A percentile compares a stretch with the other conserved stretches of the same genome.
These are phyloP conservation scores for Rhincodon typus DNA, from an alignment of 2,797 vertebrate genomes.

Conservation along the genomic window DNA sequence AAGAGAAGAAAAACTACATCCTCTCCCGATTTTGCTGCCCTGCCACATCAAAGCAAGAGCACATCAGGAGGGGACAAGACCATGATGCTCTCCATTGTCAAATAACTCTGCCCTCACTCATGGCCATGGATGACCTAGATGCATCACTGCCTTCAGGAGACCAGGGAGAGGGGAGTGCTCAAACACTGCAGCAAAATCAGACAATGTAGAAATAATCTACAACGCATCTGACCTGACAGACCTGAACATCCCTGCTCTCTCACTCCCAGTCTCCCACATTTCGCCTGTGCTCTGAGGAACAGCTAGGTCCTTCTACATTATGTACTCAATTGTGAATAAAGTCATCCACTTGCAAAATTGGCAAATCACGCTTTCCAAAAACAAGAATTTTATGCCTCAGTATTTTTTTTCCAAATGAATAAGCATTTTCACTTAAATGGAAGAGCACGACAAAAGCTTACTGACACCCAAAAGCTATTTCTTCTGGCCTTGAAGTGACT, in stretches of 20 bases:
- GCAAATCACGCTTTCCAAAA: neutral
- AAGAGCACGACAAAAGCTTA: neutral
- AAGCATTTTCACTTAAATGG: neutral
- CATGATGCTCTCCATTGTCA: neutral
- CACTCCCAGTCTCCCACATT: neutral
- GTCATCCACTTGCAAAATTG: neutral
- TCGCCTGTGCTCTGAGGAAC: neutral
- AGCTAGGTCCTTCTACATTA: neutral
- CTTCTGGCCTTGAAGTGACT: too few species aligned
- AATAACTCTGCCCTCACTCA: neutral
- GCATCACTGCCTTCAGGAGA: neutral
- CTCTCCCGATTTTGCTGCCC: neutral
- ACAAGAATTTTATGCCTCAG: neutral
- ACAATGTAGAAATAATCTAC: neutral
- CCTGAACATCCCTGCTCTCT: neutral
- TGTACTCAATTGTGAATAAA: neutral
- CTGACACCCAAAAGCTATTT: neutral
- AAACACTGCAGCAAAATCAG: neutral
- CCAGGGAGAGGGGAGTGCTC: neutral
- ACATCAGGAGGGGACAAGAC: neutral
- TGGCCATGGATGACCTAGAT: neutral
- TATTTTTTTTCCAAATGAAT: neutral
- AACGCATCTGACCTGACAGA: neutral
- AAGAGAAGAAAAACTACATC: neutral
- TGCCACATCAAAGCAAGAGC: too few species aligned